These are phyloP conservation scores for Actinemys pallida DNA, from an alignment of 2,113 vertebrate species.

Conservation along the genomic window DNA sequence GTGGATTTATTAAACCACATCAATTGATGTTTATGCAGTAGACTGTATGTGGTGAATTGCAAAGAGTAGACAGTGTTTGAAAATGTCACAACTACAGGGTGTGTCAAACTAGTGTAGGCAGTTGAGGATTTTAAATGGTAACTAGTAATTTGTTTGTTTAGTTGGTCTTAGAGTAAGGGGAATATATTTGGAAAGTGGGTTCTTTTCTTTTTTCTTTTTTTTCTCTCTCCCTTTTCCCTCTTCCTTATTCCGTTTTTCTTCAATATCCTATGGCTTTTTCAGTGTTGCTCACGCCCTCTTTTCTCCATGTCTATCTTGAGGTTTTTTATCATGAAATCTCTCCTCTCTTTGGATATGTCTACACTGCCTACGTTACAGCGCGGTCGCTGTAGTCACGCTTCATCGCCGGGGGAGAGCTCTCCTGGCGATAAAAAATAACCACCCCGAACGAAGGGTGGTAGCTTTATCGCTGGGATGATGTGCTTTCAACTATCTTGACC, in stretches of 20 bases:
- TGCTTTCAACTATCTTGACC: not conserved
- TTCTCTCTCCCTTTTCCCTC: not conserved
- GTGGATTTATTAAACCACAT: slow-evolving; percentile 22
- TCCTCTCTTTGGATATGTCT: not conserved
- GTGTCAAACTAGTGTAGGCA: not conserved
- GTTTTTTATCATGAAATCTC: not conserved
- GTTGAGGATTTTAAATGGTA: not conserved
- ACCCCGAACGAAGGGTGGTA: no score
- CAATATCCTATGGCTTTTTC: not conserved
- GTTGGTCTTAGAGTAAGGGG: not conserved
- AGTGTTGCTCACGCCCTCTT: not conserved
- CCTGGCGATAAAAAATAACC: no score
- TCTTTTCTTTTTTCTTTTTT: not conserved
- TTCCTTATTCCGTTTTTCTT: not conserved
- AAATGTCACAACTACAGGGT: not conserved
- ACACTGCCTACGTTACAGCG: no score
- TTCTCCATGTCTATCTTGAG: not conserved
- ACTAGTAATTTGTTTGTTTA: no score
- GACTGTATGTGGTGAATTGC: not conserved
- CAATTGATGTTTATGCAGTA: slow-evolving; percentile 8
- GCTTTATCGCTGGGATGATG: accelerated
- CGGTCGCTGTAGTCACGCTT: no score
- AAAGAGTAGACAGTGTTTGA: not conserved
- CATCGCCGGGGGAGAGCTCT: no score
- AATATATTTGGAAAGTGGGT: not conserved